A percentile compares a stretch with the other conserved stretches of the same genome.
Conservation (phyloP, 53 echinoderm and acorn worm genomes). For the Temnopleurus reevesii region DNA sequence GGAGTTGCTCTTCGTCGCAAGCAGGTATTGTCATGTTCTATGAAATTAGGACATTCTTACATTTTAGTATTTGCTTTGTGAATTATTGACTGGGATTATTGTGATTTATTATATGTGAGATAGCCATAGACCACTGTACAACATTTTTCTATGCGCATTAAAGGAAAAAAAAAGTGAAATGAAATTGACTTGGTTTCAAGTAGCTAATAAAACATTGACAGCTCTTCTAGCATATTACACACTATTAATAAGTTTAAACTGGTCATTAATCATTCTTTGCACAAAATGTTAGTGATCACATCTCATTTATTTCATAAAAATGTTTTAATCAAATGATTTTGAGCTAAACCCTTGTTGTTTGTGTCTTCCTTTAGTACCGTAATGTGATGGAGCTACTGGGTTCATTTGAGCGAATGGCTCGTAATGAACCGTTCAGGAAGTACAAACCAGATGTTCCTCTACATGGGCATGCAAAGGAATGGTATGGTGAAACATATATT, state of each 20-base stretch:
- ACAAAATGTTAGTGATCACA: neutral
- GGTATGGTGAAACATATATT: slow-evolving; percentile 78
- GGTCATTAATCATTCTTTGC: neutral
- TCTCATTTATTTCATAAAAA: neutral
- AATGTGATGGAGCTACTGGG: slow-evolving; percentile 91
- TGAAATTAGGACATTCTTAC: too few species aligned
- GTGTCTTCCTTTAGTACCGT: slow-evolving; percentile 69
- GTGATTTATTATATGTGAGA: too few species aligned
- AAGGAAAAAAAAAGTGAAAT: too few species aligned
- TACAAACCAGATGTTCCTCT: slow-evolving; percentile 84
- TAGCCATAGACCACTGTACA: too few species aligned
- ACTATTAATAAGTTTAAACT: neutral
- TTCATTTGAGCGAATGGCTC: slow-evolving; percentile 93
- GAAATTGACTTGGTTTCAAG: too few species aligned
- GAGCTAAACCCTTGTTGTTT: neutral
- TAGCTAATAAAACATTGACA: too few species aligned
- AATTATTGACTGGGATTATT: too few species aligned
- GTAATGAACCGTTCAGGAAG: slow-evolving; percentile 92
- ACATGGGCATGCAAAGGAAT: slow-evolving; percentile 86
- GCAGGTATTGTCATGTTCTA: slow-evolving; percentile 68
- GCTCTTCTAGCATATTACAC: too few species aligned
- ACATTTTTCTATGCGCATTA: too few species aligned
- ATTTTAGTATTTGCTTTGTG: too few species aligned
- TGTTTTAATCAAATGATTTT: too few species aligned
- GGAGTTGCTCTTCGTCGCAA: slow-evolving; percentile 82